Conservation (phyloP, 2,113 vertebrate species). For the Dromiciops gliroides region DNA sequence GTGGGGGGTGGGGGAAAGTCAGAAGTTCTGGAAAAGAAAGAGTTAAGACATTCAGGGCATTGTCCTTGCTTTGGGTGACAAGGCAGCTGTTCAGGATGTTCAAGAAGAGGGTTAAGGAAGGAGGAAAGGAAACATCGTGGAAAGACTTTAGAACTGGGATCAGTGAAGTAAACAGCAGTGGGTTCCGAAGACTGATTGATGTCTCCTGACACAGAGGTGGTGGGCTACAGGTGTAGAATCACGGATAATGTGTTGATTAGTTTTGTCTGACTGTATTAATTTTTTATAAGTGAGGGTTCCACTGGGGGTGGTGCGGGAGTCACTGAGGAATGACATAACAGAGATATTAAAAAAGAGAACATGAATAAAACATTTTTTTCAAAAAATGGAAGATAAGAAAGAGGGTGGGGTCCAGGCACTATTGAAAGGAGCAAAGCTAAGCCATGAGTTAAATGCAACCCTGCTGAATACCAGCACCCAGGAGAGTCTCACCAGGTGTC, state of each 20-base stretch:
- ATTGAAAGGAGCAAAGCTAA: not conserved
- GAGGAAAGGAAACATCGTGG: not conserved
- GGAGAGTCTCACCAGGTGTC: not conserved
- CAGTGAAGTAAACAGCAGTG: not conserved
- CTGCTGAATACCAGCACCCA: not conserved
- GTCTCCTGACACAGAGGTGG: not conserved
- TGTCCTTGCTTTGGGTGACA: not conserved
- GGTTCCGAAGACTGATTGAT: not conserved
- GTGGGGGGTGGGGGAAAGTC: not conserved
- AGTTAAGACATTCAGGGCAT: not conserved
- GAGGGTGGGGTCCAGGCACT: not conserved
- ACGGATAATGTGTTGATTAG: not conserved
- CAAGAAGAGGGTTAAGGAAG: not conserved
- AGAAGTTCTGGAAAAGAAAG: not conserved
- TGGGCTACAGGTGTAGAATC: not conserved
- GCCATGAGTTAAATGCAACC: not conserved
- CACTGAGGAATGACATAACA: not conserved
- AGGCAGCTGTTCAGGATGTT: not conserved
- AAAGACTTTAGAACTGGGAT: not conserved
- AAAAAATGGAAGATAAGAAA: not conserved
- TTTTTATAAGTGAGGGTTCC: not conserved
- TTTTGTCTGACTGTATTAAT: not conserved
- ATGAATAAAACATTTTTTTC: not conserved
- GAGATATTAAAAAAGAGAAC: not conserved
- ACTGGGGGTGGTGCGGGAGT: not conserved